Evolutionary conservation across 2,797 vertebrate species (phyloP), one percentile per base, ranked within the genome.

Genomic region (Darevskia nairensis): DNA sequence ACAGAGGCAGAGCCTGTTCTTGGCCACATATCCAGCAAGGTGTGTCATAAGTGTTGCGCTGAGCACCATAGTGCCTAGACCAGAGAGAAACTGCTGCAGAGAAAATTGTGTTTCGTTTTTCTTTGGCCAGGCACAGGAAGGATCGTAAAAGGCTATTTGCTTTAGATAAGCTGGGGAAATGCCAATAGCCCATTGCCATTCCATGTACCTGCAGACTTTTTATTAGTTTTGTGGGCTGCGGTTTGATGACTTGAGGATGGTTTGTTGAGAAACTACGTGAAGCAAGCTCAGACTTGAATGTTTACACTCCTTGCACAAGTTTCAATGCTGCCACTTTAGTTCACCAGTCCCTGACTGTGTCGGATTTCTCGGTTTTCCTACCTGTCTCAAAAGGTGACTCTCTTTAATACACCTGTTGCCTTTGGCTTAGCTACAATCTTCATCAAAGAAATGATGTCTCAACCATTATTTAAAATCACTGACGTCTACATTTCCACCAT

Each of bases 1-100:
- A 61, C 4, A 35, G 9, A 75, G 78, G 78, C 23, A 55, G 21
- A 81, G 71, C 88, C 83, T 85, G 78, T 89, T 89, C 83, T 68
- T 50, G 27, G n/a, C 39, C 19, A 74, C 86, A 64, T 15, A 55
- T 32, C 69, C 21, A 64, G 39, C 17, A 81, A 85, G 83, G 83
- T 25, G 71, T 68, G 78, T 75, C 55, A 25, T 2, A 35, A 55
- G 9, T 32, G 13, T 25, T 64, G 41, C 27, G 8, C 72, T 84
- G 17, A 64, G 25, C 77, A 50, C 64, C 25, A 9, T n/a, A 74
- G 71, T 76, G 71, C 29, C 29, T 4, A 3, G 15, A 9, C 10
- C 11, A 21, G 35, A 50, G 68, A 74, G n/a, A 75, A 29, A 69
- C 32, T 81, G 71, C 59, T 66, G 10, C 21, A 27, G 41, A 55